phyloP scores from a whole-genome alignment of 2,888 invertebrate genomes.

The Eupithecia centaureata region DNA sequence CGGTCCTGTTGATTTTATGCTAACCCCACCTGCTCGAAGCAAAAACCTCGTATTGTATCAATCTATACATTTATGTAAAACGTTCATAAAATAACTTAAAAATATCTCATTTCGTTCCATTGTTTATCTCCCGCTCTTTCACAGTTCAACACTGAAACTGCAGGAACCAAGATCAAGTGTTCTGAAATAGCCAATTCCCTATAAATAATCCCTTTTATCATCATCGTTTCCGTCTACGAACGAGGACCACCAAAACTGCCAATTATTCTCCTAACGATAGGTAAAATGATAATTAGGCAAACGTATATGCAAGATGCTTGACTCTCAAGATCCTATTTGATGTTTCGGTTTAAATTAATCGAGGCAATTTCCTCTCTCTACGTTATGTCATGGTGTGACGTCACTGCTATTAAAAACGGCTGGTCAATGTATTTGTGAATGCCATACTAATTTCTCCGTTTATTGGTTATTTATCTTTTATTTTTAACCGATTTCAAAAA shows the following conservation, averaged over 20 bases:
- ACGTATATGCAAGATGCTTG: constrained; percentile 50
- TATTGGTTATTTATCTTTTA: too few relatives aligned
- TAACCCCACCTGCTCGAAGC: too few relatives aligned
- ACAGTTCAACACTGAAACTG: background rate
- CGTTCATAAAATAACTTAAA: too few relatives aligned
- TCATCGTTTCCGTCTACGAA: background rate
- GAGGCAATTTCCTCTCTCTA: constrained; percentile 50
- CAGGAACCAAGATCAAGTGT: background rate
- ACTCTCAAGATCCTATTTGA: constrained; percentile 49
- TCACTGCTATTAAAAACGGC: background rate
- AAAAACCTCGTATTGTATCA: too few relatives aligned
- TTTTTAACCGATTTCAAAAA: too few relatives aligned
- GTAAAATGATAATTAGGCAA: constrained; percentile 65
- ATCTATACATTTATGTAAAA: too few relatives aligned
- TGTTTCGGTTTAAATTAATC: constrained; percentile 46
- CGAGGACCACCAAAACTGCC: constrained; percentile 23
- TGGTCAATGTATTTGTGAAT: too few relatives aligned
- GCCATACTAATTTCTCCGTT: too few relatives aligned
- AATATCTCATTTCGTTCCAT: background rate
- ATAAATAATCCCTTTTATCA: background rate
- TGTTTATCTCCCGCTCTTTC: background rate
- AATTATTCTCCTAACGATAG: constrained; percentile 38
- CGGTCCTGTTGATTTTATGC: too few relatives aligned
- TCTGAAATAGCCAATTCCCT: background rate
- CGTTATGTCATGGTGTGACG: constrained; percentile 31